phyloP scores from a whole-genome alignment of 1,140 invertebrate genomes.

The Pantala flavescens region DNA sequence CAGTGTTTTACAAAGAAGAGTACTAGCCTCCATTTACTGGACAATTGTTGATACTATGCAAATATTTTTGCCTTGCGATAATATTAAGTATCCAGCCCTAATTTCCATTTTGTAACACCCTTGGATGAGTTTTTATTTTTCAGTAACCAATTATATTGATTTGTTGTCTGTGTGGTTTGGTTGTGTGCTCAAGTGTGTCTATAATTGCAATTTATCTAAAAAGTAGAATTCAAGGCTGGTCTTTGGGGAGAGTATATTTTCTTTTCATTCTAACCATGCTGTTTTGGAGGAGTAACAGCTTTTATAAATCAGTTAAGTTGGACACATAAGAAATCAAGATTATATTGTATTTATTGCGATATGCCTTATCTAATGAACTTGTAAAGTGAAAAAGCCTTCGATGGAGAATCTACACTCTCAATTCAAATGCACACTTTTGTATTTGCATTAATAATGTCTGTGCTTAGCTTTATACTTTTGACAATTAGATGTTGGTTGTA shows the following conservation, averaged over 20 bases:
- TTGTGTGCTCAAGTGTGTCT: slow-evolving; percentile 2
- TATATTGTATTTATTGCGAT: no score
- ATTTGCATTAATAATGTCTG: background rate
- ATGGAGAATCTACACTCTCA: background rate
- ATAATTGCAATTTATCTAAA: background rate
- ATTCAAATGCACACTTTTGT: background rate
- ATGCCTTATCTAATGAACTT: no score
- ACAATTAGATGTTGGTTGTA: background rate
- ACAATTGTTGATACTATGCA: no score
- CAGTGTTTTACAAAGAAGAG: no score
- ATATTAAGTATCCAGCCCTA: background rate
- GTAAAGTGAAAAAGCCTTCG: no score
- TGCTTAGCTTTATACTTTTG: slow-evolving; percentile 4
- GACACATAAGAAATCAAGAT: no score
- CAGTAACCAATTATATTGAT: slow-evolving; percentile 2
- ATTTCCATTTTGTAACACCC: background rate
- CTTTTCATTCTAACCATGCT: slow-evolving; percentile 6
- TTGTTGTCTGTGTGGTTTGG: background rate
- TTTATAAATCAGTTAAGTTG: background rate
- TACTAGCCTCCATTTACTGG: no score
- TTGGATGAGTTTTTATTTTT: background rate
- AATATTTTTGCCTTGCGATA: no score
- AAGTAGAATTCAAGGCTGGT: background rate
- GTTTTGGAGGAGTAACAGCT: background rate
- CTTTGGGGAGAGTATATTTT: background rate